Percentiles rank a stretch among this genome's conserved stretches.
phyloP scores from a whole-genome alignment of 2,888 invertebrate genomes.

The Trichogramma dendrolimi region DNA sequence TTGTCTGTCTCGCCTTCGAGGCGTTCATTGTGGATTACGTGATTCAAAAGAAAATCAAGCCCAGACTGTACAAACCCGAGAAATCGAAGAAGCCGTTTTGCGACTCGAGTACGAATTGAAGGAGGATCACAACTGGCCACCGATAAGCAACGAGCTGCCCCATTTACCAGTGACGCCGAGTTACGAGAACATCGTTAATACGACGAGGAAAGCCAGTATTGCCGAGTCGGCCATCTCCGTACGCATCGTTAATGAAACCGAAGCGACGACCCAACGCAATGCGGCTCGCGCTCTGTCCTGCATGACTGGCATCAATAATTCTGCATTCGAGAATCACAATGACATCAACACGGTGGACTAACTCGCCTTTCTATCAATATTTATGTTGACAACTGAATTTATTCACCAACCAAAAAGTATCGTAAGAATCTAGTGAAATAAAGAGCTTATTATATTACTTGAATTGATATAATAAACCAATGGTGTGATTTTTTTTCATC shows the following conservation, averaged over 20 bases:
- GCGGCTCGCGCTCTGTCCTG: too few relatives aligned
- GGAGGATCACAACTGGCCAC: constrained; percentile 63
- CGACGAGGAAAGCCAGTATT: constrained; percentile 26
- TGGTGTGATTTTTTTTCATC: too few relatives aligned
- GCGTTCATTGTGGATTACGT: constrained; percentile 58
- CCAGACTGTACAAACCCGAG: constrained; percentile 54
- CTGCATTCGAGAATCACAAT: too few relatives aligned
- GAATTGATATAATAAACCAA: neutral
- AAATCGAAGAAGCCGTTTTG: constrained; percentile 62
- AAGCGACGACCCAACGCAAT: constrained; percentile 4
- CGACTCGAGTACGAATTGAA: constrained; percentile 59
- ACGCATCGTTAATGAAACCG: constrained; percentile 23
- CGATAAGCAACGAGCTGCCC: constrained; percentile 42
- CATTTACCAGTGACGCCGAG: constrained; percentile 39
- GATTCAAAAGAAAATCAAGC: constrained; percentile 57
- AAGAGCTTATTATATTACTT: neutral
- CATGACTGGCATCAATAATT: too few relatives aligned
- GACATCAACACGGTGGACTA: too few relatives aligned
- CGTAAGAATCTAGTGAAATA: neutral
- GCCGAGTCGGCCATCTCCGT: constrained; percentile 23
- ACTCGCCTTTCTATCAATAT: too few relatives aligned
- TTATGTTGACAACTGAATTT: too few relatives aligned
- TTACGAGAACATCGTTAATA: constrained; percentile 37
- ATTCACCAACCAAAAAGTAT: too few relatives aligned
- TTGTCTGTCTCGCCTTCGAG: constrained; percentile 58